Percentiles rank a stretch among this genome's conserved stretches.
Evolutionary conservation across 2,797 vertebrate species (phyloP).

Genomic region (Aselliscus stoliczkanus): DNA sequence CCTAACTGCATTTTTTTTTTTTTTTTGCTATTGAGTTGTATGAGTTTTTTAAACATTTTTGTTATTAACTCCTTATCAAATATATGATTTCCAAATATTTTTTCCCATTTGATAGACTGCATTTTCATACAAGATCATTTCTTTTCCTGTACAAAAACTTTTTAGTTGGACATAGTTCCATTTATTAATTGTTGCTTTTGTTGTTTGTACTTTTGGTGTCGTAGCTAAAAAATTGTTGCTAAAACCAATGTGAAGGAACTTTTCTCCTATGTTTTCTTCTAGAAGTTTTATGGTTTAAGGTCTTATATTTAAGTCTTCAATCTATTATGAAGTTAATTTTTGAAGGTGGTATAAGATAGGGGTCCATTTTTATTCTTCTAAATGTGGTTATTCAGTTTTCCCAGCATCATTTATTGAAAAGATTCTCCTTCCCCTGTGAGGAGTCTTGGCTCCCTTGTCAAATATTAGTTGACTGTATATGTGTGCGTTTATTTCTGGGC

Average conservation of each 20-base stretch:
- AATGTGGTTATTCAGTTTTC: not conserved
- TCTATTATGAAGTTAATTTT: not conserved
- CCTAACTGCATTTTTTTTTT: too few relatives aligned
- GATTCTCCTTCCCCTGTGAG: not conserved
- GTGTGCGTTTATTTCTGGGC: not conserved
- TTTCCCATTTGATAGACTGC: not conserved
- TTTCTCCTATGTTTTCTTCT: not conserved
- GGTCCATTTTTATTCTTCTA: not conserved
- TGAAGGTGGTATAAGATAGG: not conserved
- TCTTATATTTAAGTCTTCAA: not conserved
- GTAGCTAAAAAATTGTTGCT: not conserved
- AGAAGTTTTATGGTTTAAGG: not conserved
- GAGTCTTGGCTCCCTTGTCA: not conserved
- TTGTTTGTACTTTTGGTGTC: not conserved
- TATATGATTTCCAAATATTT: not conserved
- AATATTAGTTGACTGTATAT: not conserved
- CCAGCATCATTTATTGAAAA: not conserved
- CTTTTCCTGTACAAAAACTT: not conserved
- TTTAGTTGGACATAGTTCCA: not conserved
- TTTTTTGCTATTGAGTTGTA: not conserved
- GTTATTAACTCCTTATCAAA: not conserved
- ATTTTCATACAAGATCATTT: not conserved
- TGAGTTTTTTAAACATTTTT: not conserved
- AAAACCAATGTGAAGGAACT: not conserved
- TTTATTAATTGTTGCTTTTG: not conserved